Conservation (phyloP, 2,113 vertebrate genomes). For the Rafetus swinhoei region DNA sequence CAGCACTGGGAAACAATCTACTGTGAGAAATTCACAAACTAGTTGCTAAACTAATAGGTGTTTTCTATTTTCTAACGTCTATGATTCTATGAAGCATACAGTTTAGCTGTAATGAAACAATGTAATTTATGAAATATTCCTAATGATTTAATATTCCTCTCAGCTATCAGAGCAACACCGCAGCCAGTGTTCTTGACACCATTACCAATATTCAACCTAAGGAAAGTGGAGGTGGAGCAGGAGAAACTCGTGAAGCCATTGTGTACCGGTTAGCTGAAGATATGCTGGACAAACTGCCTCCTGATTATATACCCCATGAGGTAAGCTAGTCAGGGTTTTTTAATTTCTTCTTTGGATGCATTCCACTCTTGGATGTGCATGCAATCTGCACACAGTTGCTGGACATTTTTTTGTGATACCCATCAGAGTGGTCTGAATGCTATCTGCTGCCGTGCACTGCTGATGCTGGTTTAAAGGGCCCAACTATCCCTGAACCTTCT, state of each 20-base stretch:
- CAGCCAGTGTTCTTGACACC: slow-evolving; percentile 78
- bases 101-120: neutral
- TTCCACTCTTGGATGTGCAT: neutral
- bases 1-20: neutral
- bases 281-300: slow-evolving; percentile 83
- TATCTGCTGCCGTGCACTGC: neutral
- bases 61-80: neutral
- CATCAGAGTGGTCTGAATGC: neutral
- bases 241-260: slow-evolving; percentile 81
- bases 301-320: slow-evolving; percentile 80
- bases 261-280: slow-evolving; percentile 81
- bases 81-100: neutral
- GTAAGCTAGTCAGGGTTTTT: slow-evolving; percentile 47
- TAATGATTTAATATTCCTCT: slow-evolving; percentile 7
- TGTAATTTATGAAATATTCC: neutral
- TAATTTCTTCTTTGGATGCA: neutral
- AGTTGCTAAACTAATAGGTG: neutral
- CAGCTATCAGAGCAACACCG: slow-evolving; percentile 83
- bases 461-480: neutral
- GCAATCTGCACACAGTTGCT: neutral
- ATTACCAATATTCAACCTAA: slow-evolving; percentile 85
- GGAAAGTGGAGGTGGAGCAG: slow-evolving; percentile 77
- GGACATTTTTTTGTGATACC: neutral
- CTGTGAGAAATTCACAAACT: neutral
- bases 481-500: neutral